phyloP scores from a whole-genome alignment of 2,113 vertebrate species.

The Salvator merianae region DNA sequence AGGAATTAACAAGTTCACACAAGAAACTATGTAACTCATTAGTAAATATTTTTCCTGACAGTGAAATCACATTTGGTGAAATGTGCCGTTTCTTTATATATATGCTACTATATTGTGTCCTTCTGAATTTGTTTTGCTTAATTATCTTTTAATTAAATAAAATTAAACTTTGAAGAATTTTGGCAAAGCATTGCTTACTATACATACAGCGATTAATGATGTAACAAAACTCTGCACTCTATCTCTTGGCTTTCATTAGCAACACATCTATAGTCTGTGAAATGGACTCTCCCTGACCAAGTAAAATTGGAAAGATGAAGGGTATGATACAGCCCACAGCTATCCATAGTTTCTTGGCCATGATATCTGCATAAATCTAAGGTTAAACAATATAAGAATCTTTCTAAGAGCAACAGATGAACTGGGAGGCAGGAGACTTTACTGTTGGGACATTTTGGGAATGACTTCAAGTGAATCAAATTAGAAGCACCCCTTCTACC shows the following conservation, averaged over 20 bases:
- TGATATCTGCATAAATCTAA: no score
- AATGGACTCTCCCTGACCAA: background rate
- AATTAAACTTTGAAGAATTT: constrained; percentile 45
- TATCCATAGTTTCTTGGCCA: no score
- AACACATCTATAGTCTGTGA: no score
- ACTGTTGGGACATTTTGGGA: no score
- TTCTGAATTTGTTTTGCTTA: constrained; percentile 49
- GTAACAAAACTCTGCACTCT: no score
- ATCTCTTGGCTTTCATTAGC: background rate
- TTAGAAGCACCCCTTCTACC: no score
- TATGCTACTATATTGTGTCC: constrained; percentile 42
- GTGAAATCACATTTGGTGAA: constrained; percentile 59
- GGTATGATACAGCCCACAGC: no score
- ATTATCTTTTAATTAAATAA: constrained; percentile 55
- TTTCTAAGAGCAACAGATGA: no score
- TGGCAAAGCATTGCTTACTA: background rate
- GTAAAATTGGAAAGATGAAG: background rate
- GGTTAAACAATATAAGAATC: background rate
- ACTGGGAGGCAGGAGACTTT: no score
- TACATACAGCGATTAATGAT: background rate
- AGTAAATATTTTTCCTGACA: constrained; percentile 57
- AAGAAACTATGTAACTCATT: constrained; percentile 51
- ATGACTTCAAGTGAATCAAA: no score
- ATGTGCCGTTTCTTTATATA: constrained; percentile 47
- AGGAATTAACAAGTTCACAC: constrained; percentile 49